Conservation (phyloP, 2,797 vertebrate species). For the Trachurus trachurus region DNA sequence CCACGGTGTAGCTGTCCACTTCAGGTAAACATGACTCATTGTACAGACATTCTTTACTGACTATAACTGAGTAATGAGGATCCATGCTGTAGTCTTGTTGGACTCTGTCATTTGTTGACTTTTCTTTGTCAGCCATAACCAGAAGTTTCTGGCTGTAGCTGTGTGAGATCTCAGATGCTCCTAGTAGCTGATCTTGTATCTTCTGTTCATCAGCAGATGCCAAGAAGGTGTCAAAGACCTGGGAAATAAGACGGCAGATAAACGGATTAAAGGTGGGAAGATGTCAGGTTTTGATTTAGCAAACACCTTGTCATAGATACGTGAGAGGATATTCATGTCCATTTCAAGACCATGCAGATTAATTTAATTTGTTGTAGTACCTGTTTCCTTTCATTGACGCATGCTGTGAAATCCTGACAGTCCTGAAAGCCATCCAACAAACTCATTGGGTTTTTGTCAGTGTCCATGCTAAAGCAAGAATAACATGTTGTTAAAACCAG, state of each 20-base stretch:
- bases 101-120: slow-evolving; percentile 37
- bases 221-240: slow-evolving; percentile 44
- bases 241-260: not conserved
- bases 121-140: slow-evolving; percentile 51
- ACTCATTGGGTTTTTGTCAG: slow-evolving; percentile 10
- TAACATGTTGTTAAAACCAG: not conserved
- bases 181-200: slow-evolving; percentile 32
- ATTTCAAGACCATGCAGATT: too few species aligned
- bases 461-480: slow-evolving; percentile 3
- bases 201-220: slow-evolving; percentile 31
- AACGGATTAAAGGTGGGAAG: not conserved
- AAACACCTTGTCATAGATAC: too few species aligned
- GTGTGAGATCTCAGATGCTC: slow-evolving; percentile 50
- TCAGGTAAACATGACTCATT: slow-evolving; percentile 42
- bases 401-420: slow-evolving; percentile 19
- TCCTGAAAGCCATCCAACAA: not conserved
- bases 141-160: slow-evolving; percentile 58
- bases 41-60: slow-evolving; percentile 39
- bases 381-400: slow-evolving; percentile 13
- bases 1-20: slow-evolving; percentile 22
- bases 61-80: slow-evolving; percentile 47
- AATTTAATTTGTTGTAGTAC: not conserved
- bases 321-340: too few species aligned
- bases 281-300: not conserved
- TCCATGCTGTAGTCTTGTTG: slow-evolving; percentile 57